Evolutionary conservation across 2,888 invertebrate genomes (phyloP).

Genomic region (Neocrepidodera transversa): DNA sequence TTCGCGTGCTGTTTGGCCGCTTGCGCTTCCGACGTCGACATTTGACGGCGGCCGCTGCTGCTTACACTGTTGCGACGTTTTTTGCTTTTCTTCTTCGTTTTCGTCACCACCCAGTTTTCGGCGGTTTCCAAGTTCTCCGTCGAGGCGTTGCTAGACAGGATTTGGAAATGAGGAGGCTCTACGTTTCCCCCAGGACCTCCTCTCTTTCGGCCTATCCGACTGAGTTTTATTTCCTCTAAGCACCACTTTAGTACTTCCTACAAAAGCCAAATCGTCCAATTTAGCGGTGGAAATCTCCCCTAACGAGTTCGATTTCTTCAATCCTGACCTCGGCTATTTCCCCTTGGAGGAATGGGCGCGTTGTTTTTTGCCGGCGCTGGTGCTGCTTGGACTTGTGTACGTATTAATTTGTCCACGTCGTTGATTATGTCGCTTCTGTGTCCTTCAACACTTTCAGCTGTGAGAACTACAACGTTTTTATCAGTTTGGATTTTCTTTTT

Average conservation of each 20-base stretch:
- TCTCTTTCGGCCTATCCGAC: slow-evolving; percentile 52
- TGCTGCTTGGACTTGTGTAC: slow-evolving; percentile 50
- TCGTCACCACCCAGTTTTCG: slow-evolving; percentile 85
- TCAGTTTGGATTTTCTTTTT: slow-evolving; percentile 68
- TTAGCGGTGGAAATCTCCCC: slow-evolving; percentile 79
- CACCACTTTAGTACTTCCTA: slow-evolving; percentile 47
- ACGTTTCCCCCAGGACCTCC: slow-evolving; percentile 55
- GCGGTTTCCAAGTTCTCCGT: slow-evolving; percentile 64
- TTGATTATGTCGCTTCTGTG: slow-evolving; percentile 75
- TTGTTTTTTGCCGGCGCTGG: slow-evolving; percentile 47
- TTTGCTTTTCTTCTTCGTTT: slow-evolving; percentile 81
- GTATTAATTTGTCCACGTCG: slow-evolving; percentile 77
- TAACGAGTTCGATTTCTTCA: slow-evolving; percentile 64
- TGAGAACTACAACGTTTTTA: slow-evolving; percentile 56
- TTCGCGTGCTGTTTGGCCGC: slow-evolving; percentile 24
- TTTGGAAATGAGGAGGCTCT: slow-evolving; percentile 50
- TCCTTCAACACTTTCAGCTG: slow-evolving; percentile 70
- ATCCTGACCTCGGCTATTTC: slow-evolving; percentile 52
- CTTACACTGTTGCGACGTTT: slow-evolving; percentile 67
- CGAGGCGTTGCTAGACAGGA: slow-evolving; percentile 55
- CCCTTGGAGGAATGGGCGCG: slow-evolving; percentile 44
- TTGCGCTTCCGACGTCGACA: slow-evolving; percentile 23
- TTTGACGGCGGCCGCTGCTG: slow-evolving; percentile 47
- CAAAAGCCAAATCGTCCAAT: slow-evolving; percentile 45
- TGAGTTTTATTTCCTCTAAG: slow-evolving; percentile 49